Conservation (phyloP, 2,113 vertebrate genomes). For the Microcebus lehilahytsara region DNA sequence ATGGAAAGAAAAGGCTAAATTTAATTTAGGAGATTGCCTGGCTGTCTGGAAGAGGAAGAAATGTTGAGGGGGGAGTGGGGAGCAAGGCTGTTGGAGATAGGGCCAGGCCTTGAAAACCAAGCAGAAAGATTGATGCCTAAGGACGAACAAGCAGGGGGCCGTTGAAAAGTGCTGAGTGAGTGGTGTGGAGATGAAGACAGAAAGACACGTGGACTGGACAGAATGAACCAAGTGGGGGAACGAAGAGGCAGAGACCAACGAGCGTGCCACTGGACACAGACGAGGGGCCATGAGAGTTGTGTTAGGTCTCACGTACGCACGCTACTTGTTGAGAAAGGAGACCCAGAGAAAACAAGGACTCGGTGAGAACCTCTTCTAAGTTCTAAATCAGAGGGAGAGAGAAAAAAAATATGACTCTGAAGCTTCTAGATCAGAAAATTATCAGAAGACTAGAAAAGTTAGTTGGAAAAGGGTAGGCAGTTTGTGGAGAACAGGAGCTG, state of each 20-base stretch:
- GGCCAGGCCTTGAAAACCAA: neutral
- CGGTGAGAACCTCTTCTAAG: neutral
- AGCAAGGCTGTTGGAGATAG: neutral
- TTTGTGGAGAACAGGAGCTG: neutral
- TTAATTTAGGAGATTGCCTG: neutral
- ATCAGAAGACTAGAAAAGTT: neutral
- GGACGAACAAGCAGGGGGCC: neutral
- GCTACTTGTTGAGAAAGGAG: neutral
- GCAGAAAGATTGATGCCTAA: neutral
- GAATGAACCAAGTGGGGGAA: rapidly evolving
- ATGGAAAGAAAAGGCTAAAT: neutral
- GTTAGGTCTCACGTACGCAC: neutral
- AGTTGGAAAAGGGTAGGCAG: neutral
- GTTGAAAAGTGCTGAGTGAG: neutral
- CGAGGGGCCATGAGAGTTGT: neutral
- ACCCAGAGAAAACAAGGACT: neutral
- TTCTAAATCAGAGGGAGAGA: neutral
- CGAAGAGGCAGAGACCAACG: neutral
- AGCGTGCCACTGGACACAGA: rapidly evolving
- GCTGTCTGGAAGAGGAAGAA: neutral
- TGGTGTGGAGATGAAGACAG: neutral
- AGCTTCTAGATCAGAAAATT: neutral
- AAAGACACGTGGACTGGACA: neutral
- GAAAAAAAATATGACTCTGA: neutral
- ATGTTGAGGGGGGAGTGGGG: neutral